Base-by-base conservation (phyloP, 2,113 vertebrate species). In the Amphiprion percula region DNA sequence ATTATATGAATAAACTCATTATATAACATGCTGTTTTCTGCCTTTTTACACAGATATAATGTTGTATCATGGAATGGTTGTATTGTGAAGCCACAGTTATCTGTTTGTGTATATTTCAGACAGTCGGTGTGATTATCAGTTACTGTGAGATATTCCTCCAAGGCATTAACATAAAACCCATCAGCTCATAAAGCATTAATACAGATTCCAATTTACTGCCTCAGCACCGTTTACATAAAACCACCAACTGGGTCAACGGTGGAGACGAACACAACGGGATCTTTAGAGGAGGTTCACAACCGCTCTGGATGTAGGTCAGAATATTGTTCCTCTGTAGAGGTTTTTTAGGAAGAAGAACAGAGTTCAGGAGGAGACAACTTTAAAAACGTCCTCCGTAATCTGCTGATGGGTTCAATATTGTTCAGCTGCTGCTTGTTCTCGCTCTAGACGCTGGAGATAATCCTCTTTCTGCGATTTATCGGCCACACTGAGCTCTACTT, bases 391-490 rank as follows among this genome's bases (percentile, higher is more conserved):
- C 50, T n/a, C 59, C 46, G 19, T 87, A 85, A 88, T 85, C 53
- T 77, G 67, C 70, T 80, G 83, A 89, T 85, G 58, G 77, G 77
- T 58, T 85, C 84, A 61, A 53, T 86, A 76, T 81, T 85, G 83
- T 81, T 79, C 66, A 59, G 56, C 66, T 68, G 69, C 70, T 62
- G 15, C 52, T 52, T 77, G 76, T 61, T 77, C 73, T 86, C 74
- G 68, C 80, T 77, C 46, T 30, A 72, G 73, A 80, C 39, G 54
- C 68, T 65, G 78, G 28, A 0, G 30, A 71, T 89, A 82, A 90
- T 90, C 88, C 79, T 85, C 69, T 87, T 85, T 65, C 54, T 68
- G 19, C 60, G 71, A 53, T 85, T 83, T 80, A 78, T 77, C 41
- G 9, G 46, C 58, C 68, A 49, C 75, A 77, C 68, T 61, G 33